Evolutionary conservation across 2,113 vertebrate genomes (phyloP).

Genomic region (Malurus cyaneus): DNA sequence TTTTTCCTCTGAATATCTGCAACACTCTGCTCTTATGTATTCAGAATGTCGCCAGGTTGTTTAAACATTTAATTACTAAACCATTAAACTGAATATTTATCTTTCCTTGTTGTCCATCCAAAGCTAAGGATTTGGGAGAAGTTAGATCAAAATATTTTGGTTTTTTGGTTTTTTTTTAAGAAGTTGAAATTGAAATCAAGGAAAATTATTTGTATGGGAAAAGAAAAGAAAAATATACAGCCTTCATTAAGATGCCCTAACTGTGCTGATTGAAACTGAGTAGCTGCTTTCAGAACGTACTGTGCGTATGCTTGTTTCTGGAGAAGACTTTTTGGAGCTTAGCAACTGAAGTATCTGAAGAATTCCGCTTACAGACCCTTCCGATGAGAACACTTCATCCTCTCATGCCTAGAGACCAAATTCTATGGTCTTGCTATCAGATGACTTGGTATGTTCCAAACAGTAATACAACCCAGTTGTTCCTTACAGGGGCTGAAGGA

Average conservation of each 20-base stretch:
- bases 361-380: neutral
- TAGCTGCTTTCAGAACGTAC: neutral
- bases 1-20: neutral
- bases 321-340: neutral
- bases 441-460: neutral
- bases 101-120: neutral
- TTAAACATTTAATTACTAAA: neutral
- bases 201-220: neutral
- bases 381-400: neutral
- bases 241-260: neutral
- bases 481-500: neutral
- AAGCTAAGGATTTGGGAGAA: neutral
- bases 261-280: neutral
- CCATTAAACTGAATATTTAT: neutral
- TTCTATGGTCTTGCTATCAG: neutral
- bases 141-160: neutral
- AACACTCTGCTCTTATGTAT: neutral
- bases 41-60: neutral
- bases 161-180: neutral
- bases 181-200: neutral
- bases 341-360: neutral
- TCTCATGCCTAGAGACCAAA: neutral
- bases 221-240: neutral
- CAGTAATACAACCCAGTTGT: neutral
- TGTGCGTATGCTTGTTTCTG: neutral